These are phyloP conservation scores for Bombus difficillimus DNA, from an alignment of 1,140 invertebrate species.

Conservation along the genomic window DNA sequence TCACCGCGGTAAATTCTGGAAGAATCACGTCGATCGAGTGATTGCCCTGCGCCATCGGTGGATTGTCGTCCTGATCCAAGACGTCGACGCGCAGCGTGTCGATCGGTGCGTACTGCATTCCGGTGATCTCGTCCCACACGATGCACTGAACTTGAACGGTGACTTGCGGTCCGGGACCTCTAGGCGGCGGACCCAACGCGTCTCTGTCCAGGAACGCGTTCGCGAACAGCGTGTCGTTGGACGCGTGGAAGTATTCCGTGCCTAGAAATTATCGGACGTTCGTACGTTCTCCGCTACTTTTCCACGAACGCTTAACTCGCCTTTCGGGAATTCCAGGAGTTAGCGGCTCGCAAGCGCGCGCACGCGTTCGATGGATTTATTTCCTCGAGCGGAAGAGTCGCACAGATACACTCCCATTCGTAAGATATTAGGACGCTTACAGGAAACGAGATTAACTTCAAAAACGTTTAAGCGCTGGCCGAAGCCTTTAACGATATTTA, in stretches of 20 bases:
- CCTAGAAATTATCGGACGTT: slow-evolving; percentile 61
- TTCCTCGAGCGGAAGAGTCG: background rate
- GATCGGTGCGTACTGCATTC: slow-evolving; percentile 64
- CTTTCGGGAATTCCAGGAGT: background rate
- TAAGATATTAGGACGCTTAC: no score
- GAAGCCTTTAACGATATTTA: no score
- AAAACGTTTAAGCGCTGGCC: no score
- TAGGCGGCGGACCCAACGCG: slow-evolving; percentile 59
- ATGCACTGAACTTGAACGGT: slow-evolving; percentile 73
- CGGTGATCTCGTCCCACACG: slow-evolving; percentile 70
- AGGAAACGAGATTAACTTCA: no score
- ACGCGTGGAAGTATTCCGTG: slow-evolving; percentile 74
- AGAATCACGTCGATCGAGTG: slow-evolving; percentile 69
- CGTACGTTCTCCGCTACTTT: background rate
- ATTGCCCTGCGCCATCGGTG: slow-evolving; percentile 73
- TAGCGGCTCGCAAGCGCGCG: no score
- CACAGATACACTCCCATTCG: no score
- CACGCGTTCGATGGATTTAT: background rate
- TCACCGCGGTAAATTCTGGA: slow-evolving; percentile 74
- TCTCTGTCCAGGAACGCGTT: slow-evolving; percentile 75
- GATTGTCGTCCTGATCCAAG: slow-evolving; percentile 81
- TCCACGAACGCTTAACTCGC: background rate
- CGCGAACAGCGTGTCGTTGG: slow-evolving; percentile 68
- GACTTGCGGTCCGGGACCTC: slow-evolving; percentile 72
- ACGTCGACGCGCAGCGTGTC: slow-evolving; percentile 71